Evolutionary conservation across 2,113 vertebrate genomes (phyloP).

Genomic region (Saguinus midas): DNA sequence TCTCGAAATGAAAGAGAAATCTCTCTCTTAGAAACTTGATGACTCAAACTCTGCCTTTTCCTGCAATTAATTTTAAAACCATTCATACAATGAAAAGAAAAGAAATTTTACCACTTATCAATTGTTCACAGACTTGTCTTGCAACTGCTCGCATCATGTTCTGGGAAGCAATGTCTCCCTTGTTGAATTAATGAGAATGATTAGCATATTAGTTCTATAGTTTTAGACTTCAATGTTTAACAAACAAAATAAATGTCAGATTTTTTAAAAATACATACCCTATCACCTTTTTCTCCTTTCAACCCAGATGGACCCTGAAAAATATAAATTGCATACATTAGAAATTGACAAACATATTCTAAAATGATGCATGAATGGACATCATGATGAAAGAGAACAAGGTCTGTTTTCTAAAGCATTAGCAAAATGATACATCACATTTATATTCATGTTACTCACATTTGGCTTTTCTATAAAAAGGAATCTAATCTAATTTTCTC

Average conservation of each 20-base stretch:
- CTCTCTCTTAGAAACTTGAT: not conserved
- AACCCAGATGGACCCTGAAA: constrained; percentile 89
- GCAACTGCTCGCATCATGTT: constrained; percentile 98
- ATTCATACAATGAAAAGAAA: constrained; percentile 41
- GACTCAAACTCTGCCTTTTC: not conserved
- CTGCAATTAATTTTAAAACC: not conserved
- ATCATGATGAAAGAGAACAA: not conserved
- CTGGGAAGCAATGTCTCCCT: constrained; percentile 98
- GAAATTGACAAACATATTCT: not conserved
- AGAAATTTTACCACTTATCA: constrained; percentile 90
- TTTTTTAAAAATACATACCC: constrained; percentile 88
- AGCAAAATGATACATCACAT: not conserved
- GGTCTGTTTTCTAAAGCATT: not conserved
- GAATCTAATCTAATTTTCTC: not conserved
- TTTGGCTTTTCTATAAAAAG: not conserved
- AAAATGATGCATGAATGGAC: not conserved
- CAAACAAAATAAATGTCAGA: constrained; percentile 15
- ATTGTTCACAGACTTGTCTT: constrained; percentile 96
- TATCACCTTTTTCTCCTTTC: constrained; percentile 97
- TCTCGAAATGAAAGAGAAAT: constrained; percentile 13
- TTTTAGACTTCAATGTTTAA: constrained; percentile 45
- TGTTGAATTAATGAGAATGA: constrained; percentile 64
- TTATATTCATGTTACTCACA: not conserved
- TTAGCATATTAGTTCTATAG: constrained; percentile 58
- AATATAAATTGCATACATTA: constrained; percentile 67